Percentiles rank a stretch among this genome's conserved stretches.
These are phyloP conservation scores for Nephrocerus scutellatus DNA, from an alignment of 2,888 invertebrate genomes.

Conservation along the genomic window DNA sequence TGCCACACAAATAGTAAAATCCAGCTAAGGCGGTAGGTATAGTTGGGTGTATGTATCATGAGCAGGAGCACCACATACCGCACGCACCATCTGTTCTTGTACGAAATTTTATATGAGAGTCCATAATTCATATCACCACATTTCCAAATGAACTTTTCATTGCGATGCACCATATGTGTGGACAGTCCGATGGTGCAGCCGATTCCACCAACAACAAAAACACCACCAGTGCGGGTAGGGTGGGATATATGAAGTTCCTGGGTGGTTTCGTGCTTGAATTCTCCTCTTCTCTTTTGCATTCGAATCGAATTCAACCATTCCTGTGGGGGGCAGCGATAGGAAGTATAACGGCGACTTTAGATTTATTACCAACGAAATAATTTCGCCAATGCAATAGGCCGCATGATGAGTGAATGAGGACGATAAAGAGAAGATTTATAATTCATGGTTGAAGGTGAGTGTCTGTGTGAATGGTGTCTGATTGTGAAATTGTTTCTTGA, in stretches of 20 bases:
- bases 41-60: constrained; percentile 3
- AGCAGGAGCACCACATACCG: constrained; percentile 9
- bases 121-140: constrained; percentile 29
- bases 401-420: constrained; percentile 4
- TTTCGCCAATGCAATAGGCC: constrained; percentile 24
- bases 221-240: too few relatives aligned
- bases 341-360: too few relatives aligned
- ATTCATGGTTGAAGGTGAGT: not conserved
- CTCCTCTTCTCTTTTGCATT: too few relatives aligned
- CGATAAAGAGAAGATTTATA: constrained; percentile 3
- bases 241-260: too few relatives aligned
- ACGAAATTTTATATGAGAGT: constrained; percentile 18
- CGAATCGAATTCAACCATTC: not conserved
- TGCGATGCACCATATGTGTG: too few relatives aligned
- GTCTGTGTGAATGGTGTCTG: too few relatives aligned
- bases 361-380: constrained; percentile 24
- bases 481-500: too few relatives aligned
- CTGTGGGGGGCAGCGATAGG: constrained; percentile 3
- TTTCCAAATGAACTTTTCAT: constrained; percentile 29
- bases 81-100: constrained; percentile 7
- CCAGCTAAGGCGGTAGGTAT: too few relatives aligned
- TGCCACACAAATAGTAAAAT: too few relatives aligned
- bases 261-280: too few relatives aligned
- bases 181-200: constrained; percentile 6
- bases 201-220: too few relatives aligned